These are phyloP conservation scores for Mythimna pallens DNA, from an alignment of 2,888 invertebrate species.

Conservation along the genomic window DNA sequence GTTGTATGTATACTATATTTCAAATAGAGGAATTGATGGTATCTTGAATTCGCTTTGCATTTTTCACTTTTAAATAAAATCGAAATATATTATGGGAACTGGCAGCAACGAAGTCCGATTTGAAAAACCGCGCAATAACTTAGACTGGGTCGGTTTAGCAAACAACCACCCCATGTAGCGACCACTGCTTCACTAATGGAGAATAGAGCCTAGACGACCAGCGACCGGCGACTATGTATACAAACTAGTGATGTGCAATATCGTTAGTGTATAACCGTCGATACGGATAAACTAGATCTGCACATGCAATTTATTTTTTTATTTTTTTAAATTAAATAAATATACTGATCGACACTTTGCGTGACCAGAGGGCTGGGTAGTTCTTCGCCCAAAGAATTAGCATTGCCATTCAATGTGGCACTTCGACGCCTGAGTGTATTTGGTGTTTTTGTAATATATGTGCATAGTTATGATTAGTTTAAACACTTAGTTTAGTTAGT, in stretches of 20 bases:
- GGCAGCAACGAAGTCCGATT: background rate
- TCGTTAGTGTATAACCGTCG: background rate
- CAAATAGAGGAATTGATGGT: constrained; percentile 9
- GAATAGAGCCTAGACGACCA: background rate
- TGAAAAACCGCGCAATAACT: constrained; percentile 2
- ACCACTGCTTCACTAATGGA: constrained; percentile 14
- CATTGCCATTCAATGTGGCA: no score
- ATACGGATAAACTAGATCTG: background rate
- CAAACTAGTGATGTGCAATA: background rate
- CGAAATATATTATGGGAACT: background rate
- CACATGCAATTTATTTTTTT: background rate
- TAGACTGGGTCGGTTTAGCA: background rate
- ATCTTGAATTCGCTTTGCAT: constrained; percentile 45
- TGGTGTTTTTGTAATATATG: no score
- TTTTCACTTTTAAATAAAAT: constrained; percentile 20
- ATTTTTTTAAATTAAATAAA: no score
- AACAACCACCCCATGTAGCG: constrained; percentile 22
- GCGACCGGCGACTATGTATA: background rate
- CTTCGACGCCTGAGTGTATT: no score
- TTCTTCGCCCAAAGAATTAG: no score
- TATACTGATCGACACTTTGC: no score
- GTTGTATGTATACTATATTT: constrained; percentile 35
- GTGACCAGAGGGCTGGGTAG: no score
- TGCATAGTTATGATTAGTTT: no score
- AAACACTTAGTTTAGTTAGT: no score